Percentiles rank a stretch among this genome's conserved stretches.
Evolutionary conservation across 2,888 invertebrate species (phyloP).

Genomic region (Tenthredo livida): DNA sequence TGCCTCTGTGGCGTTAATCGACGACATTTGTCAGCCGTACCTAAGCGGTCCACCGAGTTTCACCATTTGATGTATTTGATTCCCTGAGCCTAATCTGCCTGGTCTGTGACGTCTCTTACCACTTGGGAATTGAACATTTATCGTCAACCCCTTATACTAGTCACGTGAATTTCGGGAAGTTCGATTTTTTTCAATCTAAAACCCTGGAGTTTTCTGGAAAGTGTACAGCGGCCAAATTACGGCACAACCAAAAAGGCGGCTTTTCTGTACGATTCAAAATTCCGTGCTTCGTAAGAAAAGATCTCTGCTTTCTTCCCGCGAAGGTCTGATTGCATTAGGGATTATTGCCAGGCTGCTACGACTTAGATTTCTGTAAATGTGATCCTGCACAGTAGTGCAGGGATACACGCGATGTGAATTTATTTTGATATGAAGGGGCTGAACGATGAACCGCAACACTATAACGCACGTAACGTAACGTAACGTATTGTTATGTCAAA

Average conservation of each 20-base stretch:
- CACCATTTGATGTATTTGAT: conserved; percentile 1
- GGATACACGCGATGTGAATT: not conserved
- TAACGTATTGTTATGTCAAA: conserved; percentile 2
- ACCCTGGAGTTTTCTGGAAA: not conserved
- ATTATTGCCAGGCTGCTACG: not conserved
- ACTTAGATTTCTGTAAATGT: not conserved
- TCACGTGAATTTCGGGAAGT: not conserved
- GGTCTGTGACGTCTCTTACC: not conserved
- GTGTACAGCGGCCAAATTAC: no score
- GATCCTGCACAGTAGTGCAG: not conserved
- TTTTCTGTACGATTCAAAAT: not conserved
- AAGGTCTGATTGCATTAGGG: not conserved
- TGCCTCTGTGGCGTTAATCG: conserved; percentile 18
- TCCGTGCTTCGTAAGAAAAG: not conserved
- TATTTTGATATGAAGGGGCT: not conserved
- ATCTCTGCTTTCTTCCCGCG: not conserved
- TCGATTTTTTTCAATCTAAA: not conserved
- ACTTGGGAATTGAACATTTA: not conserved
- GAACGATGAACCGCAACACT: not conserved
- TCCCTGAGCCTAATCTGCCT: not conserved
- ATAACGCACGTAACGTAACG: conserved; percentile 2
- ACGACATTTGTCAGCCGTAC: conserved; percentile 8
- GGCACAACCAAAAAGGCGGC: no score
- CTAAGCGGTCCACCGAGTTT: conserved; percentile 17
- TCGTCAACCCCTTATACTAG: not conserved